Evolutionary conservation across 2,888 invertebrate species (phyloP).

Genomic region (Microchrysa polita): DNA sequence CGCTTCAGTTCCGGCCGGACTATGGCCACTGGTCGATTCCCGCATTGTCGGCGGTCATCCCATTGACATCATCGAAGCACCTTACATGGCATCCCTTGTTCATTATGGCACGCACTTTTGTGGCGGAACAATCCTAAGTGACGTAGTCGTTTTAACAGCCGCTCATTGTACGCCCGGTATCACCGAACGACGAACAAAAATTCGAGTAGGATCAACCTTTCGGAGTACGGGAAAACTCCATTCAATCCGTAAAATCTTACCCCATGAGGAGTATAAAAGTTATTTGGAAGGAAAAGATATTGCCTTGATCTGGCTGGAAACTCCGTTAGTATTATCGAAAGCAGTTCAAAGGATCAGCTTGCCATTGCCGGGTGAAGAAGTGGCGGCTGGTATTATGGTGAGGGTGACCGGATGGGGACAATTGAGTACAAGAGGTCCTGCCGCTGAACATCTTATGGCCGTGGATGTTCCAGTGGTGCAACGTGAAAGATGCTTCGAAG

Average conservation of each 20-base stretch:
- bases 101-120: constrained; percentile 65
- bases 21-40: constrained; percentile 57
- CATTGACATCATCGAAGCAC: constrained; percentile 54
- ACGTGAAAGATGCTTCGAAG: constrained; percentile 10
- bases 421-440: not conserved
- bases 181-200: constrained; percentile 52
- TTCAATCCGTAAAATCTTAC: constrained; percentile 28
- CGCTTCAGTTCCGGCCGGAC: constrained; percentile 55
- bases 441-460: not conserved
- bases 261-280: constrained; percentile 19
- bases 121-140: constrained; percentile 66
- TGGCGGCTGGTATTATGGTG: constrained; percentile 10
- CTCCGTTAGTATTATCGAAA: constrained; percentile 5
- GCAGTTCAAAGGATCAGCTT: constrained; percentile 7
- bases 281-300: constrained; percentile 35
- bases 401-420: constrained; percentile 35
- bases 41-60: constrained; percentile 59
- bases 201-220: constrained; percentile 68
- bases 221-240: constrained; percentile 55
- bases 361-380: not conserved
- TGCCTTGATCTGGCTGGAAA: constrained; percentile 38
- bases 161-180: constrained; percentile 67
- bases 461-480: constrained; percentile 24
- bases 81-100: constrained; percentile 56
- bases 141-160: constrained; percentile 68